Base-by-base conservation (phyloP, 2,888 invertebrate genomes). In the Cephalotes varians region DNA sequence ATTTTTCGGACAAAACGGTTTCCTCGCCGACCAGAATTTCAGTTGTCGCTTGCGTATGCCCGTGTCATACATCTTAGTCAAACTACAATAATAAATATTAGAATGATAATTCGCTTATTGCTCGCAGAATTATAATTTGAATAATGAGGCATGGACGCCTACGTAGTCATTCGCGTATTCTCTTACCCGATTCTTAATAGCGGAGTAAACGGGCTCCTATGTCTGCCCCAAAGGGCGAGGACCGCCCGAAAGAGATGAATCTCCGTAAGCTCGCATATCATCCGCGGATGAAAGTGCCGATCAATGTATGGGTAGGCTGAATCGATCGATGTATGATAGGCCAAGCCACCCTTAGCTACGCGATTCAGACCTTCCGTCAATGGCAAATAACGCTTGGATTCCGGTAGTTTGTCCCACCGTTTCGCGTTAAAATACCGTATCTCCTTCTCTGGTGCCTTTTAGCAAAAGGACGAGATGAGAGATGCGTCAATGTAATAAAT, bases 251-350 rank as follows among this genome's bases (percentile, higher is more conserved):
- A 83, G 1, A 90, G 65, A 76, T 89, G 90, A 54, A 90, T 81
- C 85, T 92, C 92, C 18, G 93, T 92, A 21, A 94, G 87, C 60
- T 93, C 92, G 71, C 93, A 94, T 56, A 93, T 93, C 51, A 91
- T 90, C 37, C 91, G 84, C 37, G 92, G 88, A 25, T 90, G 86
- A 81, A 93, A 93, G 34, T 87, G 79, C 18, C 85, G 83, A 72
- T 92, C 93, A 5, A 94, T 91, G 15, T 91, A 88, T 0, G 93
- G 93, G 85, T 93, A 93, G 44, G 91, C 92, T 2, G 88, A 88
- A 64, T 92, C 92, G 28, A 91, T 87, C 69, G 91, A 90, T 1
- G 91, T 91, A 65, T 93, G 93, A 87, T 92, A 94, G 56, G 93
- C 94, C 72, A 92, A 89, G 44, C 85, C 91, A 7, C 92, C 93